Percentiles rank a stretch among this genome's conserved stretches.
Evolutionary conservation across 2,888 invertebrate species (phyloP).

Genomic region (Phasia obesa): DNA sequence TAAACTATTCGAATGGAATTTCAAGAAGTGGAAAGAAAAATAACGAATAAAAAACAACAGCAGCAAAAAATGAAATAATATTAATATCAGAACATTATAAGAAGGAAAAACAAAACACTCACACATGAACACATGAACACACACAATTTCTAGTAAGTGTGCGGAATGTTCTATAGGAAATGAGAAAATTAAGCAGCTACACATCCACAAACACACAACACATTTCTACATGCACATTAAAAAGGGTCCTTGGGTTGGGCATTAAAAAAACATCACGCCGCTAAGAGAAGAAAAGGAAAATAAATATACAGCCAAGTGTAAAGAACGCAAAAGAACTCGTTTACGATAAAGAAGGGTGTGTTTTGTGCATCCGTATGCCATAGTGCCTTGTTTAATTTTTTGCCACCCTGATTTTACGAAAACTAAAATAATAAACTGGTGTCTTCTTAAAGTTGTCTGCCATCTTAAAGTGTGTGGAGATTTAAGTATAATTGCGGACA

Average conservation of each 20-base stretch:
- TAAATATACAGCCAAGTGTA: slow-evolving; percentile 54
- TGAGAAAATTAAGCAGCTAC: slow-evolving; percentile 52
- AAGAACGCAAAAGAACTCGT: slow-evolving; percentile 50
- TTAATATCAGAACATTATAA: slow-evolving; percentile 48
- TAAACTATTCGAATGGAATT: slow-evolving; percentile 80
- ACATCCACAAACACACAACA: slow-evolving; percentile 26
- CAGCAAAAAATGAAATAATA: slow-evolving; percentile 73
- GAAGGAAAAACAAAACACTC: slow-evolving; percentile 41
- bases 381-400: not conserved
- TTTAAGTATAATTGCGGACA: not conserved
- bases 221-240: slow-evolving; percentile 1
- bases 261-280: slow-evolving; percentile 57
- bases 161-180: slow-evolving; percentile 57
- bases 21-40: slow-evolving; percentile 66
- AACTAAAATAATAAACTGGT: slow-evolving; percentile 68
- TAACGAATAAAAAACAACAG: slow-evolving; percentile 39
- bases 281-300: slow-evolving; percentile 72
- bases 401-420: slow-evolving; percentile 59
- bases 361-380: slow-evolving; percentile 51
- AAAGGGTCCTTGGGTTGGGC: slow-evolving; percentile 68
- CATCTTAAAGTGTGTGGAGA: slow-evolving; percentile 49
- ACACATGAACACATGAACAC: slow-evolving; percentile 26
- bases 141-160: slow-evolving; percentile 12
- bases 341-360: slow-evolving; percentile 49
- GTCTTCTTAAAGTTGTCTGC: slow-evolving; percentile 59